Percentiles rank a stretch among this genome's conserved stretches.
These are phyloP conservation scores for Pagetopsis macropterus DNA, from an alignment of 2,797 vertebrate genomes.

Conservation along the genomic window DNA sequence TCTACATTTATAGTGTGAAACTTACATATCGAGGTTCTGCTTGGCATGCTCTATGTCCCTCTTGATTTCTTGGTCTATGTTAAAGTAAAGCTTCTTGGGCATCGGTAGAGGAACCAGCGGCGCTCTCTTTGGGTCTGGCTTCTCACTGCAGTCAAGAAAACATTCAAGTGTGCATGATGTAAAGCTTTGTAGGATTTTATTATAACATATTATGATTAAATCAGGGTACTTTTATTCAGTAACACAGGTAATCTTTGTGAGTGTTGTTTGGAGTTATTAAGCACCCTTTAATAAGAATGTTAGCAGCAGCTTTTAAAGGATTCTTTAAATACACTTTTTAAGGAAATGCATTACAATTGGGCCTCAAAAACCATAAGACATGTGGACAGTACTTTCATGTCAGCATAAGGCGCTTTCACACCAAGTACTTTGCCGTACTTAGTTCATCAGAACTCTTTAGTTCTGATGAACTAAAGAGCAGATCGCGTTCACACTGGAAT, in stretches of 20 bases:
- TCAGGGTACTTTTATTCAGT: neutral
- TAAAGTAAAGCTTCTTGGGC: constrained; percentile 90
- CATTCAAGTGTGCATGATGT: neutral
- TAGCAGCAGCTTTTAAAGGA: neutral
- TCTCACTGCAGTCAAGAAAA: constrained; percentile 70
- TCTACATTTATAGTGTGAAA: neutral
- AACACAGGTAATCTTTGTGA: neutral
- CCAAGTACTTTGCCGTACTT: too few species aligned
- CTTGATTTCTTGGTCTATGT: constrained; percentile 86
- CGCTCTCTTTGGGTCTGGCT: constrained; percentile 79
- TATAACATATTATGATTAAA: neutral
- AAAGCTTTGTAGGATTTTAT: neutral
- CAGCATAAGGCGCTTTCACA: too few species aligned
- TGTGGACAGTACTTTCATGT: neutral
- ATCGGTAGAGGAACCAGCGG: constrained; percentile 84
- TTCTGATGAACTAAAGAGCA: too few species aligned
- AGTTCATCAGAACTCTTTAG: too few species aligned
- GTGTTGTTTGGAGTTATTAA: neutral
- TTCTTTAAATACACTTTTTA: too few species aligned
- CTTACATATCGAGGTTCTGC: constrained; percentile 89
- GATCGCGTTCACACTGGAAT: too few species aligned
- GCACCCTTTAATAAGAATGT: neutral
- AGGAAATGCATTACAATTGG: too few species aligned
- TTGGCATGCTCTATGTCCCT: constrained; percentile 88
- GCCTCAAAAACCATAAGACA: neutral